Base-by-base conservation (phyloP, 2,888 invertebrate genomes). In the Rutpela maculata region DNA sequence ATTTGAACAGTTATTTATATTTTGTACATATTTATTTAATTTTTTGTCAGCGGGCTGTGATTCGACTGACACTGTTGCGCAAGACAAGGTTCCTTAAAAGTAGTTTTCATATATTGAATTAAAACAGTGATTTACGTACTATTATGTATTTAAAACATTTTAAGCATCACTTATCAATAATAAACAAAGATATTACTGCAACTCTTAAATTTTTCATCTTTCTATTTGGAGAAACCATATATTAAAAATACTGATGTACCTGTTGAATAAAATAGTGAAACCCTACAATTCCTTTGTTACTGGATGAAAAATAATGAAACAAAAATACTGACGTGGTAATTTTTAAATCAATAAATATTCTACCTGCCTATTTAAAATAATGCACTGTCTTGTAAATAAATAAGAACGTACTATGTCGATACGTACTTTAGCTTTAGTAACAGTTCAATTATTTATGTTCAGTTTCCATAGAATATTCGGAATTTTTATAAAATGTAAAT, bases 1-100 rank as follows among this genome's bases (percentile, higher is more conserved):
- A 70, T 70, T 70, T 26, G 70, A 70, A 70, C 70, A 17, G 66
- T 78, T 67, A 55, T 68, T 78, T 78, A 56, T 77, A 67, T 72
- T 62, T 68, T 69, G 57, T 77, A 78, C 31, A 74, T 71, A 78
- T 9, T 75, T 70, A 57, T 66, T 70, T 65, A 57, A 70, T 75
- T 69, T 43, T 50, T 11, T 70, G 75, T 75, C 70, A 75, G 70
- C 31, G 43, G 22, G 59, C 65, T 75, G 75, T 70, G 70, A 70
- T 71, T 70, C 75, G 57, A 70, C 70, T 75, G 75, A 71, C 75
- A 70, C 19, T 73, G 65, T 74, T 63, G 73, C 74, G 66, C 56
- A 70, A 70, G 43, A 56, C 57, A 22, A 22, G 60, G 70, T 69
- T 69, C 69, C 57, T 69, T 69, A 31, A 38, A 18, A 55, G 15